Conservation (phyloP, 2,113 vertebrate species). For the Gymnocephalus cernua region DNA sequence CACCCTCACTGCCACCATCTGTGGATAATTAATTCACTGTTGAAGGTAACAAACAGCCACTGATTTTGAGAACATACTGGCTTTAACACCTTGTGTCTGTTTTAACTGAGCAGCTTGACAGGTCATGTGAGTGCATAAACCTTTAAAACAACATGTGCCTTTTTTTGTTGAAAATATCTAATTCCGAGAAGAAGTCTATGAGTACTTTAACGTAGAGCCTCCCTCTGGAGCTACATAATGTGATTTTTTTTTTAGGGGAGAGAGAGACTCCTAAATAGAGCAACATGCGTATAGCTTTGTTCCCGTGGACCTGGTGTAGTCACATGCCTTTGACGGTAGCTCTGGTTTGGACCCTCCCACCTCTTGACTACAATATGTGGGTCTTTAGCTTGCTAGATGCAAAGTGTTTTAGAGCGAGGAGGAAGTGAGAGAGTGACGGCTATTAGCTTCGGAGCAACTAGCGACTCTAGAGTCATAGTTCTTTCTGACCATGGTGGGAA, state of each 20-base stretch:
- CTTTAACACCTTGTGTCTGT: constrained; percentile 39
- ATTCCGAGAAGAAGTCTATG: not conserved
- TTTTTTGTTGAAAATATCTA: not conserved
- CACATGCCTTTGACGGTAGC: not conserved
- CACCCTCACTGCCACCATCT: constrained; percentile 61
- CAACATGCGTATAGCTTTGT: not conserved
- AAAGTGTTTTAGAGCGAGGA: too few species aligned
- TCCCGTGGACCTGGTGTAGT: not conserved
- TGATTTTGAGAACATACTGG: constrained; percentile 48
- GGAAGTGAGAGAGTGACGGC: too few species aligned
- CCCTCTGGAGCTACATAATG: not conserved
- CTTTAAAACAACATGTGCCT: not conserved
- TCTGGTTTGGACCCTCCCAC: not conserved
- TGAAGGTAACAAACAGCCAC: constrained; percentile 50
- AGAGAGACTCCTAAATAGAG: not conserved
- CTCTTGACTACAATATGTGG: not conserved
- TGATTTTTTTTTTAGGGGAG: not conserved
- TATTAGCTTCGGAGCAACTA: too few species aligned
- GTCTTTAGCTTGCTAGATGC: not conserved
- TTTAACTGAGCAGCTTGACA: constrained; percentile 33
- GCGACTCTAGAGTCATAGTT: too few species aligned
- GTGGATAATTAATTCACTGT: constrained; percentile 76
- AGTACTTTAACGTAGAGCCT: not conserved
- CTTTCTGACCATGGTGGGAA: too few species aligned
- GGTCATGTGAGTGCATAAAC: constrained; percentile 9